Conservation (phyloP, 2,888 invertebrate genomes). For the Catocala nupta region DNA sequence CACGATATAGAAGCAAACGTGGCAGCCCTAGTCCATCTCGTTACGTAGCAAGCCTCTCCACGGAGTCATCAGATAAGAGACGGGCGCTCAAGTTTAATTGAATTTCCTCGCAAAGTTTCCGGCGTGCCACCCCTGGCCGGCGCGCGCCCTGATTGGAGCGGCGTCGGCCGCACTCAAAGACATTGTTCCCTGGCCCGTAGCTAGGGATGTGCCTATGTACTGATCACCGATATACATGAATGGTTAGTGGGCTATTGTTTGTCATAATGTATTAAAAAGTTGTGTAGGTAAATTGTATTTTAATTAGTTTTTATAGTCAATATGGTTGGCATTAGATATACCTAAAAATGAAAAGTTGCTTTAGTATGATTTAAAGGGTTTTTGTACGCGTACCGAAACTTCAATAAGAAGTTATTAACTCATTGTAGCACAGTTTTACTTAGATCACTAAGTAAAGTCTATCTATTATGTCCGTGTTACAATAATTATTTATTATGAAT, state of each 20-base stretch:
- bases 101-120: slow-evolving; percentile 84
- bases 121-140: slow-evolving; percentile 70
- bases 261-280: slow-evolving; percentile 25
- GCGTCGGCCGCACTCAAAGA: slow-evolving; percentile 71
- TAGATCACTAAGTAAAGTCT: no score
- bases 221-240: slow-evolving; percentile 53
- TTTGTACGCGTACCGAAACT: no score
- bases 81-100: slow-evolving; percentile 86
- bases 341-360: no score
- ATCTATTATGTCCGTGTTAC: no score
- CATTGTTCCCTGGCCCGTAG: slow-evolving; percentile 70
- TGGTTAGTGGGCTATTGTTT: slow-evolving; percentile 45
- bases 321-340: no score
- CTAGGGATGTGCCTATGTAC: slow-evolving; percentile 61
- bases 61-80: slow-evolving; percentile 84
- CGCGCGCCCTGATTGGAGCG: slow-evolving; percentile 78
- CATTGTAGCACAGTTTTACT: no score
- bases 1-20: neutral
- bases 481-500: no score
- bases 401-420: no score
- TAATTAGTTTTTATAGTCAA: neutral
- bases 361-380: no score
- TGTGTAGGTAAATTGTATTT: slow-evolving; percentile 8
- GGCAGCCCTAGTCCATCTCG: slow-evolving; percentile 75
- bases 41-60: slow-evolving; percentile 80